A percentile compares a stretch with the other conserved stretches of the same genome.
Evolutionary conservation across 2,113 vertebrate species (phyloP).

Genomic region (Ammodramus savannarum): DNA sequence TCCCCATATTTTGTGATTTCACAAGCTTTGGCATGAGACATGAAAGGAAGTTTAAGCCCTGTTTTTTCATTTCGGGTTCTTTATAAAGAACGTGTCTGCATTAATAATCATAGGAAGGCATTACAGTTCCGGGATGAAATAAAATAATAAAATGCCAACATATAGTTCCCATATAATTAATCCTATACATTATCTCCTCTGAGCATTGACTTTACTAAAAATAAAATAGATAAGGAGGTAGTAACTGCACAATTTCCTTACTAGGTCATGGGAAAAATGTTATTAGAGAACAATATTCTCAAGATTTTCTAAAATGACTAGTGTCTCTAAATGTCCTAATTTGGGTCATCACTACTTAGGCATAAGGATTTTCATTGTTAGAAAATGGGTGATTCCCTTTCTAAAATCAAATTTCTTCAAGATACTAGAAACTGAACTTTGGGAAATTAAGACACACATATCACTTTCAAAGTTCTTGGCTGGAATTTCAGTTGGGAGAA

Average conservation of each 20-base stretch:
- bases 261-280: slow-evolving; percentile 48
- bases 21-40: not conserved
- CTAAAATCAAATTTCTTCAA: not conserved
- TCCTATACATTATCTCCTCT: not conserved
- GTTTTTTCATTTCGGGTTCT: not conserved
- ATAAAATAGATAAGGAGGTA: slow-evolving; percentile 43
- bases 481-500: not conserved
- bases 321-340: not conserved
- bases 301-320: not conserved
- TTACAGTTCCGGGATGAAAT: not conserved
- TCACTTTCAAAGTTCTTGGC: not conserved
- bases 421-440: not conserved
- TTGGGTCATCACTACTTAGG: not conserved
- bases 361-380: not conserved
- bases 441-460: not conserved
- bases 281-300: not conserved
- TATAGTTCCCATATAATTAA: not conserved
- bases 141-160: not conserved
- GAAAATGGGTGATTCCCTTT: not conserved
- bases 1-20: not conserved
- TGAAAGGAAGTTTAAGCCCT: not conserved
- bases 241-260: not conserved
- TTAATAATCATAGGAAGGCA: not conserved
- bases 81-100: not conserved
- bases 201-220: slow-evolving; percentile 20